Evolutionary conservation across 2,888 invertebrate genomes (phyloP), one percentile per base, ranked within the genome.

Genomic region (Limnephilus lunatus): DNA sequence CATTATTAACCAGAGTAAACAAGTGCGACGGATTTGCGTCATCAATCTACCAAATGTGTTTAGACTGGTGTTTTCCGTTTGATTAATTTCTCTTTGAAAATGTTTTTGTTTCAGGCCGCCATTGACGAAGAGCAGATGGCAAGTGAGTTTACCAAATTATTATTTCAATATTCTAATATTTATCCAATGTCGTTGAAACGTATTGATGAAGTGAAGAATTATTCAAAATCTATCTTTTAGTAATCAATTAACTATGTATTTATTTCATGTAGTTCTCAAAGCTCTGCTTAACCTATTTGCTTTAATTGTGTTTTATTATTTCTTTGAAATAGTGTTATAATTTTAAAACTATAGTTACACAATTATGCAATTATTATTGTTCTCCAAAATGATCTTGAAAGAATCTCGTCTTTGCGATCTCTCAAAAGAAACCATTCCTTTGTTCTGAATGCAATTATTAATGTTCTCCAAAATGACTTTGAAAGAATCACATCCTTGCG

Each of bases 121-220:
- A 94, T 95, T 86, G 96, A 96, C 93, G 96, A 96, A 93, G 96
- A 96, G 94, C 96, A 96, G 94, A 95, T 96, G 89, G 95, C 96
- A 92, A 96, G 96, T 96, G 94, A 96, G 96, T 96, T 25, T 25
- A 39, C 35, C 25, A n/a, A 44, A 85, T n/a, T 9, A 85, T 15
- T 25, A 44, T 86, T 44, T 48, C 48, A 25, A 30, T 44, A 19
- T 85, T 44, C 85, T 39, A 68, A 89, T 81, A 83, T 81, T 82
- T 31, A 68, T 68, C 68, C 31, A 32, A 35, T 12, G 30, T 68
- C 90, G 30, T 82, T 82, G 32, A 82, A 82, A 81, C 4, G 4
- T 53, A 19, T 19, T 53, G 19, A 53, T 53, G 53, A 15, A 25
- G 19, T 68, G 68, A 68, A n/a, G 25, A 25, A 25, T 68, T 25